Conservation (phyloP, 2,888 invertebrate genomes). For the Synanthedon vespiformis region DNA sequence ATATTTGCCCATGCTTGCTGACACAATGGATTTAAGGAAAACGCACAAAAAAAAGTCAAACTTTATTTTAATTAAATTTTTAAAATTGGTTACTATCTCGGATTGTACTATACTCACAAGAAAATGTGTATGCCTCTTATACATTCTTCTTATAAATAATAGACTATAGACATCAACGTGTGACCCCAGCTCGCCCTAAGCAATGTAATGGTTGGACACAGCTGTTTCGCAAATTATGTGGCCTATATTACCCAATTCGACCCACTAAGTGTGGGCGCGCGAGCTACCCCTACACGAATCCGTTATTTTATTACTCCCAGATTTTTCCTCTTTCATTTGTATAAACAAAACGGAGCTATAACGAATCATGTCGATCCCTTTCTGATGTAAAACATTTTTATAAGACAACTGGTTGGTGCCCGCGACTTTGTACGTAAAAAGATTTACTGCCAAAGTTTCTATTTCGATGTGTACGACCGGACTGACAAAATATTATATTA, state of each 20-base stretch:
- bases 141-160: background rate
- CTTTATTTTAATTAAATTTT: too few species aligned
- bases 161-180: background rate
- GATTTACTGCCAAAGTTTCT: too few species aligned
- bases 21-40: background rate
- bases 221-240: constrained; percentile 25
- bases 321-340: background rate
- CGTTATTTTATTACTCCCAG: constrained; percentile 3
- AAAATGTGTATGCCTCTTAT: too few species aligned
- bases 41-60: background rate
- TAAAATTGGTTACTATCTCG: too few species aligned
- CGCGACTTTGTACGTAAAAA: too few species aligned
- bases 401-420: too few species aligned
- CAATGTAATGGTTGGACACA: constrained; percentile 17
- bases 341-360: background rate
- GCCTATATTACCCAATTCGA: constrained; percentile 20
- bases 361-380: too few species aligned
- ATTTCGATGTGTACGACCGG: too few species aligned
- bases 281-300: constrained; percentile 11
- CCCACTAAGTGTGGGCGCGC: constrained; percentile 13
- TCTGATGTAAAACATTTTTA: too few species aligned
- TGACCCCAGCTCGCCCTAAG: constrained; percentile 2
- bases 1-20: background rate
- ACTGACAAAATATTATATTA: too few species aligned
- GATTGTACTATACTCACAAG: too few species aligned